These are phyloP conservation scores for Autographa gamma DNA, from an alignment of 2,888 invertebrate genomes.

Conservation along the genomic window DNA sequence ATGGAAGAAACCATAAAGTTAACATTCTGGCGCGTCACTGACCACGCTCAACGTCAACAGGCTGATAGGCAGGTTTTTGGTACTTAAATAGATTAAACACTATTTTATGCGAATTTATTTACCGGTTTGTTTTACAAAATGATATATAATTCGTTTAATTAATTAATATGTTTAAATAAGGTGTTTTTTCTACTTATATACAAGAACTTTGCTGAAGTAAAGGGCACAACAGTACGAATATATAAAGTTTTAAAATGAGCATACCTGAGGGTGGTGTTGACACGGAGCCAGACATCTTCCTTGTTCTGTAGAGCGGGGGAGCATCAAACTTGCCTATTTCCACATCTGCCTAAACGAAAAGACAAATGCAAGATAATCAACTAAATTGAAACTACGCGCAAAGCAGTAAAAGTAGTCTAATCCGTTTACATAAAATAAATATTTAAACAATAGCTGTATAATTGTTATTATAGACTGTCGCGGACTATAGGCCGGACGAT, in stretches of 20 bases:
- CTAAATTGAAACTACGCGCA: too few relatives aligned
- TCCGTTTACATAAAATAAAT: too few relatives aligned
- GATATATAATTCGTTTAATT: background rate
- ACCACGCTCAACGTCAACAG: conserved; percentile 14
- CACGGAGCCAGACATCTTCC: conserved; percentile 68
- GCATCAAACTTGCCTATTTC: conserved; percentile 83
- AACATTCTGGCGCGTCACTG: conserved; percentile 29
- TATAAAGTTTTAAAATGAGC: conserved; percentile 16
- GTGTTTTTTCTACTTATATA: background rate
- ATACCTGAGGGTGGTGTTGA: conserved; percentile 70
- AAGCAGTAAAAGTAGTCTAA: too few relatives aligned
- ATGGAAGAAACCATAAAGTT: conserved; percentile 37
- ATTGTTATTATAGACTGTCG: too few relatives aligned
- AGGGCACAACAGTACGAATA: too few relatives aligned
- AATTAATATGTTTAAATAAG: background rate
- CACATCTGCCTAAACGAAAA: conserved; percentile 88
- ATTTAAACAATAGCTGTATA: too few relatives aligned
- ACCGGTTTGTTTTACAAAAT: background rate
- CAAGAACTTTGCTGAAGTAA: background rate
- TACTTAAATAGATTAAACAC: background rate
- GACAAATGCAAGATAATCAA: background rate
- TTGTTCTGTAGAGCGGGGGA: conserved; percentile 63
- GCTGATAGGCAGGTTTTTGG: conserved; percentile 18
- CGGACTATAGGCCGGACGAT: too few relatives aligned
- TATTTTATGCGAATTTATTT: background rate